A percentile compares a stretch with the other conserved stretches of the same genome.
Evolutionary conservation across 2,888 invertebrate species (phyloP).

Genomic region (Drosophila colorata): DNA sequence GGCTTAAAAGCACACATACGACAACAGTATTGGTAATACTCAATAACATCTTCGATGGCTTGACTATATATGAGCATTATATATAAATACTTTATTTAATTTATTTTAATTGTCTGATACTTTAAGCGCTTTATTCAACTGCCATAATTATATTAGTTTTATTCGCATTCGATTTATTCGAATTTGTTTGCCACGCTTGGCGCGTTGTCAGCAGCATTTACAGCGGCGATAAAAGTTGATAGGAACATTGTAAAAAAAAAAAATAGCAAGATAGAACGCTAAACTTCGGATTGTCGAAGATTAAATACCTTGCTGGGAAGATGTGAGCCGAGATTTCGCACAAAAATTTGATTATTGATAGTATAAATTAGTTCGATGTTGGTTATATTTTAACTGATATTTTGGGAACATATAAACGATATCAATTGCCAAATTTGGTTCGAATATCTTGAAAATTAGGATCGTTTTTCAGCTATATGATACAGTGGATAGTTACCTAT

Average conservation of each 20-base stretch:
- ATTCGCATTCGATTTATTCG: constrained; percentile 18
- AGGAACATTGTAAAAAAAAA: constrained; percentile 39
- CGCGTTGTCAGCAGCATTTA: constrained; percentile 38
- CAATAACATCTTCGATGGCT: constrained; percentile 38
- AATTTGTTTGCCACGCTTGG: constrained; percentile 44
- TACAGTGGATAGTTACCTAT: too few species aligned
- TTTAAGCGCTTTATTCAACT: constrained; percentile 73
- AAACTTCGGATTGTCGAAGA: too few species aligned
- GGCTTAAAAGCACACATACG: constrained; percentile 26
- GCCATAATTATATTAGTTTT: constrained; percentile 66
- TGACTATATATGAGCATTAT: constrained; percentile 16
- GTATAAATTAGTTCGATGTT: too few species aligned
- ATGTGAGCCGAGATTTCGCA: too few species aligned
- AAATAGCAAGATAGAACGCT: not conserved
- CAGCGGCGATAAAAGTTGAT: constrained; percentile 13
- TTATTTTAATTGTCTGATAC: constrained; percentile 38
- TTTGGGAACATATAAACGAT: too few species aligned
- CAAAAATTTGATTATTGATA: too few species aligned
- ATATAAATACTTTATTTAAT: constrained; percentile 10
- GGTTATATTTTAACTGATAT: too few species aligned
- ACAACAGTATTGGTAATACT: constrained; percentile 68
- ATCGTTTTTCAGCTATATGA: too few species aligned
- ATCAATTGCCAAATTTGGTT: too few species aligned
- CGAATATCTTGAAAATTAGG: too few species aligned
- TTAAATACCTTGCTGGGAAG: too few species aligned